Base-by-base conservation (phyloP, 2,888 invertebrate species). In the Hypena proboscidalis region DNA sequence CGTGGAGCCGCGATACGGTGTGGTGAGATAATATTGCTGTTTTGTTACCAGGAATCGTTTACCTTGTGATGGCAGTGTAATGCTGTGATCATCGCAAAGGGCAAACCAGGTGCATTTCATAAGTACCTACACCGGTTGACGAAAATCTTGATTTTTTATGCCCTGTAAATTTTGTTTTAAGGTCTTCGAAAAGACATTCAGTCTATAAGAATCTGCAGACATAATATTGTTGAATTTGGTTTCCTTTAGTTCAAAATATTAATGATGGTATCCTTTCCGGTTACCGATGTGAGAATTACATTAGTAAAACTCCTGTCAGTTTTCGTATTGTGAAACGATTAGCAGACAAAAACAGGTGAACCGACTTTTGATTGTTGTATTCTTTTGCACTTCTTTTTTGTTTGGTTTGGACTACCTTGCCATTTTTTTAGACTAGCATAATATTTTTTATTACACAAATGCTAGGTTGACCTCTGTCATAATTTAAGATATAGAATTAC, bases 261-360 rank as follows among this genome's bases (percentile, higher is more conserved):
- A 59, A 59, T 58, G 45, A 22, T 22, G 50, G 40, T 43, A 47
- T 63, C 59, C 59, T 44, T 58, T 47, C 46, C 36, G 36, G 50
- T 29, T 47, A 26, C 32, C 4, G 13, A 22, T 14, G 23, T 40
- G 43, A 46, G 45, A 44, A 58, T 63, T 31, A 35, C 21, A 42
- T 63, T 58, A 55, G 55, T 44, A 44, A 30, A 46, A 44, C 44
- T 46, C 58, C 36, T 58, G 39, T 31, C 25, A n/a, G 44, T 53
- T 58, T 59, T 59, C 58, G 45, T 45, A 33, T 27, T 23, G 38
- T 49, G 31, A 6, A 14, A 25, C 23, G 23, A 30, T 23, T 23
- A 37, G n/a, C 29, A 29, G 10, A 30, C 22, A 10, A 22, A 11
- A 30, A 23, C 30, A 15, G 11, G 29, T 22, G 15, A 11, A 36